phyloP scores from a whole-genome alignment of 2,888 invertebrate species.

The Phengaris arion region DNA sequence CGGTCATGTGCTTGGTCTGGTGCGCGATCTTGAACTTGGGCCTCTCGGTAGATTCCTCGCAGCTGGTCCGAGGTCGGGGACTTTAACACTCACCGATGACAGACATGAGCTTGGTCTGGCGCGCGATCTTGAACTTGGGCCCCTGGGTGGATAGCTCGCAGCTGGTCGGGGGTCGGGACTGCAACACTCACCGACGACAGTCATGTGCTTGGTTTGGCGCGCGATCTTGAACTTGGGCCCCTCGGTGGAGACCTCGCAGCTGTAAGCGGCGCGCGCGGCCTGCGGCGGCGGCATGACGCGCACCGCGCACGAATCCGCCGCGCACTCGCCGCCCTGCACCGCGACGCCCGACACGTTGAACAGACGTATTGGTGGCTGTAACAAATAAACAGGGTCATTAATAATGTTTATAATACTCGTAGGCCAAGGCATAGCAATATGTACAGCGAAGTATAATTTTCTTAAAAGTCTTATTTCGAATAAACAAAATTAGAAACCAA shows the following conservation, averaged over 20 bases:
- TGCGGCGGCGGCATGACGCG: slow-evolving; percentile 69
- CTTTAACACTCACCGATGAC: slow-evolving; percentile 54
- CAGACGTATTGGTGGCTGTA: slow-evolving; percentile 65
- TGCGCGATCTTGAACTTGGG: slow-evolving; percentile 71
- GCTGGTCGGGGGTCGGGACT: slow-evolving; percentile 35
- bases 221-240: slow-evolving; percentile 72
- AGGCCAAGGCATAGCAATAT: too few relatives aligned
- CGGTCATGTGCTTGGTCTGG: slow-evolving; percentile 70
- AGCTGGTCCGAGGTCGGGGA: too few relatives aligned
- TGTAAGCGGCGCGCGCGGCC: slow-evolving; percentile 66
- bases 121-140: not conserved
- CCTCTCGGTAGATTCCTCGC: slow-evolving; percentile 47
- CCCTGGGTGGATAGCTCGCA: slow-evolving; percentile 39
- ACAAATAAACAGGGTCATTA: slow-evolving; percentile 23
- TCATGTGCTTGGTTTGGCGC: slow-evolving; percentile 71
- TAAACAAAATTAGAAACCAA: not conserved
- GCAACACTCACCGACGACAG: slow-evolving; percentile 63
- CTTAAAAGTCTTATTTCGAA: too few relatives aligned
- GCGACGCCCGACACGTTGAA: slow-evolving; percentile 69
- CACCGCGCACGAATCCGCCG: slow-evolving; percentile 61
- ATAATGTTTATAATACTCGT: too few relatives aligned
- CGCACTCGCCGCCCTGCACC: slow-evolving; percentile 69
- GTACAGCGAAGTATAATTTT: not conserved
- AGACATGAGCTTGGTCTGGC: slow-evolving; percentile 72
- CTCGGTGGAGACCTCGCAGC: slow-evolving; percentile 71